Conservation (phyloP, 2,797 vertebrate species). For the Adelosebastes latens region DNA sequence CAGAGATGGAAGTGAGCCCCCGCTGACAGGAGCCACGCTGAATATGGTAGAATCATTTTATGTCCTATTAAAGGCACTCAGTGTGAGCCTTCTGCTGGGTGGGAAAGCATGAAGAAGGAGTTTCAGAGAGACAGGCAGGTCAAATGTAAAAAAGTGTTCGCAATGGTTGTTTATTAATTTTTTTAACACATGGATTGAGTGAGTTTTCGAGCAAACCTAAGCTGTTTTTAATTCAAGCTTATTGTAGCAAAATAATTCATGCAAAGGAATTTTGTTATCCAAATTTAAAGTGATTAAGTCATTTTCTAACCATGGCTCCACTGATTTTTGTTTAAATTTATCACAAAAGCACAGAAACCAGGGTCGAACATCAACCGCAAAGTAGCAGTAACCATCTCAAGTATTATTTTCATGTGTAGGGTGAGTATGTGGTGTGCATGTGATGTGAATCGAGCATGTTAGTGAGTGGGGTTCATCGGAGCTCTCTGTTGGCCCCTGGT, state of each 20-base stretch:
- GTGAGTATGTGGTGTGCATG: not conserved
- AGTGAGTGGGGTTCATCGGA: not conserved
- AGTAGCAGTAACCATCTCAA: not conserved
- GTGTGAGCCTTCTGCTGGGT: conserved; percentile 5
- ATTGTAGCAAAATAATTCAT: not conserved
- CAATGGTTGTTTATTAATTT: not conserved
- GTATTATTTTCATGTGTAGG: not conserved
- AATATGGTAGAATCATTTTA: conserved; percentile 7
- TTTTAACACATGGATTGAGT: not conserved
- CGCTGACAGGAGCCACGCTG: not conserved
- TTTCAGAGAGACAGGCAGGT: not conserved
- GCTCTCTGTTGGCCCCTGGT: conserved; percentile 57
- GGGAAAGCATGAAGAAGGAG: not conserved
- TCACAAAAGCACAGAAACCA: not conserved
- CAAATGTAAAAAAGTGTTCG: not conserved
- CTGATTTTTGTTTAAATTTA: not conserved
- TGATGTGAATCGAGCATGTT: not conserved
- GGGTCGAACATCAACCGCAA: not conserved
- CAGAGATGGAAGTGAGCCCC: conserved; percentile 22
- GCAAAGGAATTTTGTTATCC: not conserved
- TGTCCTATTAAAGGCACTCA: conserved; percentile 9
- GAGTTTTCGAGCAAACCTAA: not conserved
- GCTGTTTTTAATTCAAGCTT: not conserved
- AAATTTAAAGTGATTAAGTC: not conserved
- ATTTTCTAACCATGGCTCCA: not conserved